Evolutionary conservation across 2,113 vertebrate species (phyloP).

Genomic region (Hippocampus mohnikei): DNA sequence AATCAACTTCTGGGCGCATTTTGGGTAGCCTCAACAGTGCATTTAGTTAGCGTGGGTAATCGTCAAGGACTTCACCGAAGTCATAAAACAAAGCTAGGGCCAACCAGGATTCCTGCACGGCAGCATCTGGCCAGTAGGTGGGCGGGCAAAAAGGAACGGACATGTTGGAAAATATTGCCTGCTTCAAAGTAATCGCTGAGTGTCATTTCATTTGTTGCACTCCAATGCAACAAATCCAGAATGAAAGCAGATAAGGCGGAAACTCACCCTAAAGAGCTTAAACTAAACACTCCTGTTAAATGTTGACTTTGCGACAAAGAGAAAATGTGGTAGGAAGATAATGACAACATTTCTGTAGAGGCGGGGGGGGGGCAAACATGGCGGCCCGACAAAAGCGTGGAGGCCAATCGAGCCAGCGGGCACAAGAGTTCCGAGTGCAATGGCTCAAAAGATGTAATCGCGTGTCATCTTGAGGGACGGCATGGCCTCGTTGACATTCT

Average conservation of each 20-base stretch:
- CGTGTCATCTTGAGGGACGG: constrained; percentile 94
- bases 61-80: constrained; percentile 69
- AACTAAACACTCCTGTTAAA: neutral
- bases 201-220: neutral
- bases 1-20: neutral
- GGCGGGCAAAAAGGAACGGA: neutral
- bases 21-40: neutral
- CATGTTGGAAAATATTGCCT: neutral
- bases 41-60: neutral
- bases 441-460: constrained; percentile 87
- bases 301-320: constrained; percentile 15
- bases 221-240: neutral
- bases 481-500: constrained; percentile 95
- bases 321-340: constrained; percentile 10
- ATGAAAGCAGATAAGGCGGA: neutral
- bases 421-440: neutral
- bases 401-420: neutral
- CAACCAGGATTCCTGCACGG: constrained; percentile 46
- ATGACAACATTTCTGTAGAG: constrained; percentile 10
- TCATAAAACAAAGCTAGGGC: constrained; percentile 54
- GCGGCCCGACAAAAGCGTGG: neutral
- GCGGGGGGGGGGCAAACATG: neutral
- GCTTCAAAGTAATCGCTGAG: neutral
- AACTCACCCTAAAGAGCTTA: neutral
- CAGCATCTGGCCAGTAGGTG: constrained; percentile 45